Evolutionary conservation across 2,888 invertebrate genomes (phyloP).

Genomic region (Nysson spinosus): DNA sequence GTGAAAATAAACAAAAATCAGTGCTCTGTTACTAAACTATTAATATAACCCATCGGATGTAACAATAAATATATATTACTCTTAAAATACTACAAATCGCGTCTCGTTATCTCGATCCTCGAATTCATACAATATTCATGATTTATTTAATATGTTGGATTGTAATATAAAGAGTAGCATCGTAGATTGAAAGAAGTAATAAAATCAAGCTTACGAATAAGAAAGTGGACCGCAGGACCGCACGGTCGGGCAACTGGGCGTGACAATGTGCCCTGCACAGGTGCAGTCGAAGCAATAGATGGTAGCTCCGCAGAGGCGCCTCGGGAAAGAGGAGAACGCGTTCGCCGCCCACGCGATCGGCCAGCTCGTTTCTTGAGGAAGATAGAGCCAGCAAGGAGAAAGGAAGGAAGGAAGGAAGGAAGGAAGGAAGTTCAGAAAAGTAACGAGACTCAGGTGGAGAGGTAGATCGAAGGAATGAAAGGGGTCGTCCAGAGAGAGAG

Average conservation of each 20-base stretch:
- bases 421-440: conserved; percentile 30
- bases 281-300: conserved; percentile 60
- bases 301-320: conserved; percentile 55
- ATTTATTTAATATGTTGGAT: too few species aligned
- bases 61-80: too few species aligned
- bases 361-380: conserved; percentile 36
- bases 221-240: conserved; percentile 34
- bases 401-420: conserved; percentile 28
- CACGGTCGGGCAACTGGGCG: conserved; percentile 63
- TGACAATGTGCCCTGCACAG: conserved; percentile 67
- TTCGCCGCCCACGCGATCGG: conserved; percentile 68
- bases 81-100: too few species aligned
- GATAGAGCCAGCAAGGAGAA: conserved; percentile 23
- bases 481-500: conserved; percentile 4
- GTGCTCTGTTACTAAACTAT: too few species aligned
- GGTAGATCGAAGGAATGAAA: conserved; percentile 26
- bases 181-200: too few species aligned
- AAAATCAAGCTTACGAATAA: conserved; percentile 38
- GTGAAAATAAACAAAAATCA: too few species aligned
- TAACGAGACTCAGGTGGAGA: conserved; percentile 10
- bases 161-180: too few species aligned
- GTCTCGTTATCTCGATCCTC: too few species aligned
- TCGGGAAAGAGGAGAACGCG: conserved; percentile 52
- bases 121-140: too few species aligned
- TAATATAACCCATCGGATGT: too few species aligned